Evolutionary conservation across 2,113 vertebrate genomes (phyloP).

Genomic region (Melanerpes aurifrons): DNA sequence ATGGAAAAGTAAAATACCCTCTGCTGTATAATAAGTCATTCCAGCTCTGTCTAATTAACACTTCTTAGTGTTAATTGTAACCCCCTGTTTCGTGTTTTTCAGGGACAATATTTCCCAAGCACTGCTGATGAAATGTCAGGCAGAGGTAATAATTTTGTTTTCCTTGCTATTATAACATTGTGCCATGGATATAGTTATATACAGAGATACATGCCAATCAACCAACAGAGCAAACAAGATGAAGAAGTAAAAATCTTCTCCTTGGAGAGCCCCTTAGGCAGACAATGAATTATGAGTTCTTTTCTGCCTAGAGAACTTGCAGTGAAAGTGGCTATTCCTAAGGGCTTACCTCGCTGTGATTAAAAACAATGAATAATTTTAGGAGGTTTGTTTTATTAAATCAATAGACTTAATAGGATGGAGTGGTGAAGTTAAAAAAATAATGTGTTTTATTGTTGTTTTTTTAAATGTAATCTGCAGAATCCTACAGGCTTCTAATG

Average conservation of each 20-base stretch:
- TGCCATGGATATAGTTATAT: slow-evolving; percentile 71
- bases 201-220: slow-evolving; percentile 67
- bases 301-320: slow-evolving; percentile 1
- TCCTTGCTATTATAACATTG: slow-evolving; percentile 72
- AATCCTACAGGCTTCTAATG: neutral
- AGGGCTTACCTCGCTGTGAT: neutral
- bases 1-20: slow-evolving; percentile 47
- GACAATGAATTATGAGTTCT: slow-evolving; percentile 48
- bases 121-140: slow-evolving; percentile 69
- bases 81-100: slow-evolving; percentile 63
- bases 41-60: slow-evolving; percentile 71
- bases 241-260: slow-evolving; percentile 48
- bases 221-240: slow-evolving; percentile 51
- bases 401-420: neutral
- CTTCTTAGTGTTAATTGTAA: slow-evolving; percentile 74
- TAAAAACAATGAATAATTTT: neutral
- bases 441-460: neutral
- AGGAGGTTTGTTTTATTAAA: slow-evolving; percentile 9
- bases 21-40: slow-evolving; percentile 59
- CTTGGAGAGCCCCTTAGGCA: slow-evolving; percentile 46
- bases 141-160: slow-evolving; percentile 65
- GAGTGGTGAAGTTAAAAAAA: neutral
- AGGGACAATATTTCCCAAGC: slow-evolving; percentile 64
- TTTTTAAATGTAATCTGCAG: neutral
- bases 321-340: slow-evolving; percentile 18